Evolutionary conservation across 2,888 invertebrate genomes (phyloP), one percentile per base, ranked within the genome.

Genomic region (Pseudococcus jackbeardsleyi): DNA sequence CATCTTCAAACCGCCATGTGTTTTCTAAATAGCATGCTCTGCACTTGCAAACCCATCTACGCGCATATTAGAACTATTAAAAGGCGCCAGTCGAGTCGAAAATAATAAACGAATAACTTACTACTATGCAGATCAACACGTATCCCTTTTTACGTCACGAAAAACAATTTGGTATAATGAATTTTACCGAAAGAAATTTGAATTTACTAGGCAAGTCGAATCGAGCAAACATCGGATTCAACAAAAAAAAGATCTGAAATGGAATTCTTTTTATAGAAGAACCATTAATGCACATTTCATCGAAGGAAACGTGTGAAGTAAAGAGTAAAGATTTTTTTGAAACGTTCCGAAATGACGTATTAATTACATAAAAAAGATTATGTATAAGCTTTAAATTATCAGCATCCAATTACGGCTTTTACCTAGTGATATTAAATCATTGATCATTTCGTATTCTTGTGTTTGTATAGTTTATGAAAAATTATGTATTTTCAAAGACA

Each of bases 341-440:
- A 79, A 9, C 79, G n/a, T 33, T 9, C 33, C 8, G 79, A 79
- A 46, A 79, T 79, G 39, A 79, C 79, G 79, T 79, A 79, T 39
- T 42, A 79, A 79, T 79, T 79, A 79, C 79, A 79, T 79, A 79
- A 79, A 79, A 42, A 79, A 42, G 42, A 42, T n/a, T n/a, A 79
- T 9, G 17, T 39, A 12, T 79, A 19, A 42, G 9, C 0, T 19
- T 19, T 59, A 42, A 39, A 1, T 79, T 79, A 79, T 79, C 79
- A 79, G 79, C n/a, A 79, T 79, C 79, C 79, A 79, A 79, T 79
- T 79, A 46, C 79, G 79, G 79, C 5, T 46, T 79, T 79, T 79
- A 79, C 79, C 42, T 79, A 42, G 42, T 79, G 42, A 79, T 46
- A 42, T 79, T 79, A 79, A 79, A 79, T 79, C 79, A 42, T 79